Percentiles rank a stretch among this genome's conserved stretches.
These are phyloP conservation scores for Acinonyx jubatus DNA, from an alignment of 2,113 vertebrate genomes.

Conservation along the genomic window DNA sequence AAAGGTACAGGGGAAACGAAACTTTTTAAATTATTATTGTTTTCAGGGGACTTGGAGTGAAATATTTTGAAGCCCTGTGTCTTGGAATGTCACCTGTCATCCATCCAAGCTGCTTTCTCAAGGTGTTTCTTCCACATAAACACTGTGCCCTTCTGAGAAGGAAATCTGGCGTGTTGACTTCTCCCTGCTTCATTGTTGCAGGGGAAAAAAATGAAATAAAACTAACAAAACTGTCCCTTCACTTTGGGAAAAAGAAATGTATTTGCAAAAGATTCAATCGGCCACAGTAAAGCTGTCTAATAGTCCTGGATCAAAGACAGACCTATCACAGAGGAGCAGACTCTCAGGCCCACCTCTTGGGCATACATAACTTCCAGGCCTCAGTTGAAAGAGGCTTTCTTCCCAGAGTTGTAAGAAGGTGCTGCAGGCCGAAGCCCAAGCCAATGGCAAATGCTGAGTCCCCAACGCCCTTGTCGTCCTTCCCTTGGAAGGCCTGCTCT, in stretches of 20 bases:
- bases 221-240: background rate
- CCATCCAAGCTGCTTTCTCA: background rate
- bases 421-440: background rate
- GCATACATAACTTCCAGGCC: background rate
- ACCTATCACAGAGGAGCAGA: background rate
- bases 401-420: background rate
- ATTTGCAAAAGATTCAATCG: background rate
- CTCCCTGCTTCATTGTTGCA: background rate
- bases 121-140: background rate
- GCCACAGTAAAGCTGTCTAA: background rate
- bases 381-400: background rate
- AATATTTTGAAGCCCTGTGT: background rate
- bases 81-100: background rate
- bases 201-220: background rate
- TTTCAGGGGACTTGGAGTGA: background rate
- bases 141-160: background rate
- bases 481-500: background rate
- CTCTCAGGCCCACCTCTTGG: accelerated
- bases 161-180: background rate
- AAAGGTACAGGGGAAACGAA: background rate
- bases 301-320: background rate
- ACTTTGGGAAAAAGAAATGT: constrained; percentile 15
- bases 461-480: background rate
- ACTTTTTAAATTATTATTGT: background rate
- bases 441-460: background rate